Percentiles rank a stretch among this genome's conserved stretches.
phyloP scores from a whole-genome alignment of 1,140 invertebrate species.

The Aphelinus certus region DNA sequence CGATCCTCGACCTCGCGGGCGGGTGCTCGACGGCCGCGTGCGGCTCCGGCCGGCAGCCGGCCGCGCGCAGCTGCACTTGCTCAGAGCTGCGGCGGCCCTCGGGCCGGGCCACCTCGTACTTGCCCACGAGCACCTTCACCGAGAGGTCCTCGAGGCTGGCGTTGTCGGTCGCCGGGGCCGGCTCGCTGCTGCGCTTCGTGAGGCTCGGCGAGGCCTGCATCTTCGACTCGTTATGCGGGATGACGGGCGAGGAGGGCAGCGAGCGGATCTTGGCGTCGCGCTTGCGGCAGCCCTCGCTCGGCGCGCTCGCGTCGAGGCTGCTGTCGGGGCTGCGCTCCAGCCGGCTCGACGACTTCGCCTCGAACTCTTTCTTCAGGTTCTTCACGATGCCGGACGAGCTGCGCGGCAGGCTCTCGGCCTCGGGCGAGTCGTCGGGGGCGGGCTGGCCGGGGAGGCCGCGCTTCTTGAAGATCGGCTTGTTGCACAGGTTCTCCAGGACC shows the following conservation, averaged over 20 bases:
- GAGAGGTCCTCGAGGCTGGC: conserved; percentile 72
- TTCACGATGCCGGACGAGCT: conserved; percentile 75
- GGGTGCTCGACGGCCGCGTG: conserved; percentile 52
- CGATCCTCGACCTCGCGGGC: conserved; percentile 64
- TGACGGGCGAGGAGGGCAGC: conserved; percentile 71
- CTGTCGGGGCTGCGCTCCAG: conserved; percentile 57
- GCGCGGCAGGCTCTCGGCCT: conserved; percentile 57
- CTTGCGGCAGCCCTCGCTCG: conserved; percentile 42
- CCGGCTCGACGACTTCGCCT: conserved; percentile 74
- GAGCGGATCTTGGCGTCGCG: conserved; percentile 62
- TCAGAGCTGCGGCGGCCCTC: conserved; percentile 51
- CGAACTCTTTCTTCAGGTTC: conserved; percentile 86
- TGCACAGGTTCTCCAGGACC: conserved; percentile 69
- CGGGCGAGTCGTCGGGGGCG: conserved; percentile 56
- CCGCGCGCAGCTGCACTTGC: conserved; percentile 52
- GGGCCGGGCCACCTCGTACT: conserved; percentile 70
- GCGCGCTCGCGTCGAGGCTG: conserved; percentile 46
- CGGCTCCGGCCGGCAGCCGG: conserved; percentile 40
- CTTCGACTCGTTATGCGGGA: conserved; percentile 64
- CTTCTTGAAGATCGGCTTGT: conserved; percentile 59
- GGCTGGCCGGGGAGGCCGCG: conserved; percentile 39
- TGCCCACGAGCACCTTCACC: conserved; percentile 77
- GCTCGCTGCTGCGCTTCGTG: conserved; percentile 18
- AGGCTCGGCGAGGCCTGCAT: conserved; percentile 55
- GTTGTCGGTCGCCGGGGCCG: conserved; percentile 45